Evolutionary conservation across 2,113 vertebrate genomes (phyloP).

Genomic region (Tachycineta bicolor): DNA sequence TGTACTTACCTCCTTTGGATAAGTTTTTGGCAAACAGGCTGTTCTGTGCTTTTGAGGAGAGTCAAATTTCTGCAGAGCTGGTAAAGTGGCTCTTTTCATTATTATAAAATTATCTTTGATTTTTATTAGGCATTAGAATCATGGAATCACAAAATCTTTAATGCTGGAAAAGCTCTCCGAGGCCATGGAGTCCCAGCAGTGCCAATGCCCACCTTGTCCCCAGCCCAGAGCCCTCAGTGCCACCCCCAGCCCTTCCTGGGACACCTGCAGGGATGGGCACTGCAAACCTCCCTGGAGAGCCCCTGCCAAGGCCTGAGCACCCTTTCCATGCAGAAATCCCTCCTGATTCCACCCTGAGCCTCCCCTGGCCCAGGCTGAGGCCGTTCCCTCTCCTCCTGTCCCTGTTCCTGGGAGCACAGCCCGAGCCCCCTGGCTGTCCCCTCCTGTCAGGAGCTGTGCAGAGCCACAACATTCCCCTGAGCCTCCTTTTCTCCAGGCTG

Average conservation of each 20-base stretch:
- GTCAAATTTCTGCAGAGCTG: not conserved
- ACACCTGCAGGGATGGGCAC: not conserved
- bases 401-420: not conserved
- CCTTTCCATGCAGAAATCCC: not conserved
- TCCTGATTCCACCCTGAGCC: fast-evolving
- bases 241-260: not conserved
- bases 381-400: not conserved
- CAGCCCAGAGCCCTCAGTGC: not conserved
- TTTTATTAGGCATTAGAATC: not conserved
- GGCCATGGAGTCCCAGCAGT: fast-evolving
- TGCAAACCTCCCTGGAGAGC: not conserved
- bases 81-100: not conserved
- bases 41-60: not conserved
- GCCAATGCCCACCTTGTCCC: fast-evolving
- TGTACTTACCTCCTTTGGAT: not conserved
- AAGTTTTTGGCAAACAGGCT: not conserved
- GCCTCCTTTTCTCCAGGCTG: not conserved
- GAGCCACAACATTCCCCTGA: not conserved
- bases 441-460: not conserved
- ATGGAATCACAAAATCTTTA: not conserved
- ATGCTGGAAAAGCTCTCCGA: fast-evolving
- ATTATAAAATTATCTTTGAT: not conserved
- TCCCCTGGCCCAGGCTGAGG: not conserved
- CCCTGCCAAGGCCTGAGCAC: not conserved
- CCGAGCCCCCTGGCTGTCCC: not conserved